Percentiles rank a stretch among this genome's conserved stretches.
Conservation (phyloP, 1,140 invertebrate species). For the Sminthurinus signatus region DNA sequence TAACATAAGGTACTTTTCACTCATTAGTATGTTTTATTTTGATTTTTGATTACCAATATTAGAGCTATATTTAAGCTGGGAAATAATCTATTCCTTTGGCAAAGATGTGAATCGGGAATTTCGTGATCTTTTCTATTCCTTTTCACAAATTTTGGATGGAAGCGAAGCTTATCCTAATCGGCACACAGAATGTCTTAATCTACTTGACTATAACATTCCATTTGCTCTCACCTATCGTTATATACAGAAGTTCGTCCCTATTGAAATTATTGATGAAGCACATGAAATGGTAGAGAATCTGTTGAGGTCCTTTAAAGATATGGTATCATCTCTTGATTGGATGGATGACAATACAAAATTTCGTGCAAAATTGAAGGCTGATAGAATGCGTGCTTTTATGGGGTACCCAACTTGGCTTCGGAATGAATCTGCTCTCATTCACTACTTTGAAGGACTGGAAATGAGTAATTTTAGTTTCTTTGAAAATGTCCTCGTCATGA, state of each 20-base stretch:
- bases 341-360: conserved; percentile 55
- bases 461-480: conserved; percentile 36
- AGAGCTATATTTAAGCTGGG: conserved; percentile 40
- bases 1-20: background rate
- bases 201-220: conserved; percentile 32
- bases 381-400: conserved; percentile 55
- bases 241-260: conserved; percentile 29
- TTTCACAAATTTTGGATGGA: conserved; percentile 29
- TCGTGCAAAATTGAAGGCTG: conserved; percentile 55
- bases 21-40: background rate
- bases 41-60: conserved; percentile 3
- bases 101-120: conserved; percentile 37
- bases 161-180: conserved; percentile 33
- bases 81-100: conserved; percentile 35
- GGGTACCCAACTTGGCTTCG: conserved; percentile 60
- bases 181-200: conserved; percentile 34
- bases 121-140: conserved; percentile 25
- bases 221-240: conserved; percentile 39
- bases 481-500: conserved; percentile 33
- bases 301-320: conserved; percentile 51
- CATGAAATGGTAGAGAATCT: conserved; percentile 58
- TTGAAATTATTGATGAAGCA: conserved; percentile 46
- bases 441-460: conserved; percentile 43
- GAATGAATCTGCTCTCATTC: conserved; percentile 51
- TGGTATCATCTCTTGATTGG: conserved; percentile 55